Evolutionary conservation across 2,113 vertebrate genomes (phyloP).

Genomic region (Fukomys damarensis): DNA sequence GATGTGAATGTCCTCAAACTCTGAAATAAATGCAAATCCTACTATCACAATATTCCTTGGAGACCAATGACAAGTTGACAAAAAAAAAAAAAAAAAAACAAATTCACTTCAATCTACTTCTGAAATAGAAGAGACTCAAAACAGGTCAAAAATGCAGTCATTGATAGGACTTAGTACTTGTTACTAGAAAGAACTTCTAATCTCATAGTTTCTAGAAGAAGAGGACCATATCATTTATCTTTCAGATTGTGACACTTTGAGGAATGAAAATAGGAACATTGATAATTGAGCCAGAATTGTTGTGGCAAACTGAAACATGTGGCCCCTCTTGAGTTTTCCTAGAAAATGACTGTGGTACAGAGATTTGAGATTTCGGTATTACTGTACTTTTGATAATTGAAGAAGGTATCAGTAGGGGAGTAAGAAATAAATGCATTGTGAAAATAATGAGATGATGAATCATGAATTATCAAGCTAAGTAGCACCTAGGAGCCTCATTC

Average conservation of each 20-base stretch:
- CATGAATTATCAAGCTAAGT: not conserved
- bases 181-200: not conserved
- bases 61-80: not conserved
- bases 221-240: not conserved
- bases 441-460: not conserved
- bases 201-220: not conserved
- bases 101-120: not conserved
- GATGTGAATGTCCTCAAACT: slow-evolving; percentile 18
- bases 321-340: not conserved
- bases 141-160: not conserved
- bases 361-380: not conserved
- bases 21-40: slow-evolving; percentile 4
- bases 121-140: not conserved
- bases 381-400: not conserved
- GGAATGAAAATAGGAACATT: not conserved
- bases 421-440: not conserved
- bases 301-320: not conserved
- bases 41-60: not conserved
- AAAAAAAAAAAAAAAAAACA: too few species aligned
- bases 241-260: not conserved
- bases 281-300: not conserved
- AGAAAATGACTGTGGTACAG: not conserved
- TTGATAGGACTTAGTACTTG: not conserved
- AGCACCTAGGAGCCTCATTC: not conserved
- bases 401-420: not conserved